Conservation (phyloP, 2,888 invertebrate genomes). For the Pyralis farinalis region DNA sequence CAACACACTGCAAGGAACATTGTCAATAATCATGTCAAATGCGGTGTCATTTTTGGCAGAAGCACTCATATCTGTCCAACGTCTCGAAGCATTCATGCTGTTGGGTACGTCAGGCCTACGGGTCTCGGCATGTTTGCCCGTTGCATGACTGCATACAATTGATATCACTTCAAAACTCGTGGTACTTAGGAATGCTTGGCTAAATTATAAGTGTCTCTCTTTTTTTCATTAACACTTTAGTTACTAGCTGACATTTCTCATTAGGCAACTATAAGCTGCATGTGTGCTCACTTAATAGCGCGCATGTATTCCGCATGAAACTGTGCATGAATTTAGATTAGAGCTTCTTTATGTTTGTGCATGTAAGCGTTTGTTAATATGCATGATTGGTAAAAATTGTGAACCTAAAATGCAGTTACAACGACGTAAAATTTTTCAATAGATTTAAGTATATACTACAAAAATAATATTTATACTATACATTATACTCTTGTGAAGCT, state of each 20-base stretch:
- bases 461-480: too few species aligned
- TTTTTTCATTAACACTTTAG: too few species aligned
- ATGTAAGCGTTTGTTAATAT: neutral
- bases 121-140: slow-evolving; percentile 15
- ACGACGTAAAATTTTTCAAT: too few species aligned
- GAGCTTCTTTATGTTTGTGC: neutral
- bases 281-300: too few species aligned
- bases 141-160: slow-evolving; percentile 1
- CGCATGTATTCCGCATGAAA: slow-evolving; percentile 1
- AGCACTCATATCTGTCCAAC: slow-evolving; percentile 80
- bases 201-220: too few species aligned
- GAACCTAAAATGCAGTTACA: too few species aligned
- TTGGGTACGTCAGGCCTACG: slow-evolving; percentile 61
- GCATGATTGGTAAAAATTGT: neutral
- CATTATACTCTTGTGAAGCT: too few species aligned
- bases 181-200: too few species aligned
- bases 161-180: neutral
- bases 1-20: slow-evolving; percentile 82
- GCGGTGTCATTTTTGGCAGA: slow-evolving; percentile 82
- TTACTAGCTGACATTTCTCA: too few species aligned
- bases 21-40: slow-evolving; percentile 82
- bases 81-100: slow-evolving; percentile 82
- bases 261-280: too few species aligned
- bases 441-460: too few species aligned
- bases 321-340: slow-evolving; percentile 4